Evolutionary conservation across 2,888 invertebrate genomes (phyloP).

Genomic region (Seira musarum): DNA sequence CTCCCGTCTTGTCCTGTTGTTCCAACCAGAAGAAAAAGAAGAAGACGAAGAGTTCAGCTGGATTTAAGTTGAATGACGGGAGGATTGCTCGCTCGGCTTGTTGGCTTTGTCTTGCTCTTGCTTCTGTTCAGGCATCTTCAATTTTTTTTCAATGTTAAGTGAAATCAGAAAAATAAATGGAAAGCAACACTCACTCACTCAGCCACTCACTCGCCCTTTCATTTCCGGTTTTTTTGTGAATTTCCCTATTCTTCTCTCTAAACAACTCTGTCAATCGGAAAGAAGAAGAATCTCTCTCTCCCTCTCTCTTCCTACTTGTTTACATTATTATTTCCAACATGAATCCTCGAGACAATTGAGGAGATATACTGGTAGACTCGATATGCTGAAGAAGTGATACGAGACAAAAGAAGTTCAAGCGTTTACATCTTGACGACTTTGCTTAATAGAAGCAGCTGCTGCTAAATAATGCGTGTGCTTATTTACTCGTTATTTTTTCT

Average conservation of each 20-base stretch:
- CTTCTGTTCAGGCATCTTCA: not conserved
- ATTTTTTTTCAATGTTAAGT: conserved; percentile 5
- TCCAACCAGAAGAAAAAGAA: conserved; percentile 15
- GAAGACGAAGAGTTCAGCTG: conserved; percentile 42
- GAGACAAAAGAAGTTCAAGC: conserved; percentile 1
- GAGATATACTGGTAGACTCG: conserved; percentile 3
- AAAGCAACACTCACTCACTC: conserved; percentile 20
- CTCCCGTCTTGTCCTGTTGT: conserved; percentile 20
- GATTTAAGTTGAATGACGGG: conserved; percentile 59
- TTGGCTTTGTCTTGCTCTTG: conserved; percentile 23
- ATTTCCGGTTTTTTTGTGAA: conserved; percentile 47
- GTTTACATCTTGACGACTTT: not conserved
- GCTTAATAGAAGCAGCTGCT: not conserved
- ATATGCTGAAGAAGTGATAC: not conserved
- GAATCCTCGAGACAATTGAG: conserved; percentile 21
- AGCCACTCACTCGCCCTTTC: conserved; percentile 26
- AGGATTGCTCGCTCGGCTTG: conserved; percentile 52
- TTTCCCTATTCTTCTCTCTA: too few relatives aligned
- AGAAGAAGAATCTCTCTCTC: not conserved
- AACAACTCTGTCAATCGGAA: conserved; percentile 42
- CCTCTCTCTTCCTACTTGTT: not conserved
- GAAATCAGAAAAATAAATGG: conserved; percentile 12
- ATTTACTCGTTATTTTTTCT: conserved; percentile 10
- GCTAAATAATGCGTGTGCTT: conserved; percentile 12
- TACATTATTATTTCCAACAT: conserved; percentile 20